Conservation (phyloP, 2,797 vertebrate genomes). For the Champsocephalus gunnari region DNA sequence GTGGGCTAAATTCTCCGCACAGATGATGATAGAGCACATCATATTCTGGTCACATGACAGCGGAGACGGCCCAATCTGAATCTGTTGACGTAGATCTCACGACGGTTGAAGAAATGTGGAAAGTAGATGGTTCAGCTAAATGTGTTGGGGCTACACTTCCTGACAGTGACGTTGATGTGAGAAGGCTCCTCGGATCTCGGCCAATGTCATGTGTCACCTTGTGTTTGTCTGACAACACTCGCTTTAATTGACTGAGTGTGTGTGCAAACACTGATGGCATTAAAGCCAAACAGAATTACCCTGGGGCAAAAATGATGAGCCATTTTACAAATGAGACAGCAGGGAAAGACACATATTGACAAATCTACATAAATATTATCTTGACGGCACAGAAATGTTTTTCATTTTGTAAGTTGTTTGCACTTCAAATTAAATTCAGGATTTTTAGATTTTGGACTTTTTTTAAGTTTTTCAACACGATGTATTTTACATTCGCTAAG, state of each 20-base stretch:
- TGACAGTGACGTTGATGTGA: slow-evolving; percentile 12
- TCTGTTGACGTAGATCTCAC: neutral
- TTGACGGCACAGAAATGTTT: neutral
- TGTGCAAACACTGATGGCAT: neutral
- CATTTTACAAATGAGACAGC: neutral
- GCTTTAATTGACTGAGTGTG: slow-evolving; percentile 1
- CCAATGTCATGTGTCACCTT: neutral
- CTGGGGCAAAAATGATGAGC: neutral
- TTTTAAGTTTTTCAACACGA: neutral
- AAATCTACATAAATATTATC: slow-evolving; percentile 18
- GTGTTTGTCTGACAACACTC: slow-evolving; percentile 10
- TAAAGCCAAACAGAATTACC: neutral
- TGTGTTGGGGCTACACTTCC: neutral
- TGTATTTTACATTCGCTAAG: neutral
- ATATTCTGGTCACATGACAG: neutral
- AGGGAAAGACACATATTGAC: neutral
- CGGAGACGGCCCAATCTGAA: neutral
- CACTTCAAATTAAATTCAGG: no score
- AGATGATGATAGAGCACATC: no score
- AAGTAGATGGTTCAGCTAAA: neutral
- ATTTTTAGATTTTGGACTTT: no score
- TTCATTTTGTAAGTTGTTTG: neutral
- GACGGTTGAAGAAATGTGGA: neutral
- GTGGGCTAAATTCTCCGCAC: no score
- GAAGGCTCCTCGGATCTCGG: slow-evolving; percentile 1